Evolutionary conservation across 2,888 invertebrate species (phyloP).

Genomic region (Agrilus cyanescens): DNA sequence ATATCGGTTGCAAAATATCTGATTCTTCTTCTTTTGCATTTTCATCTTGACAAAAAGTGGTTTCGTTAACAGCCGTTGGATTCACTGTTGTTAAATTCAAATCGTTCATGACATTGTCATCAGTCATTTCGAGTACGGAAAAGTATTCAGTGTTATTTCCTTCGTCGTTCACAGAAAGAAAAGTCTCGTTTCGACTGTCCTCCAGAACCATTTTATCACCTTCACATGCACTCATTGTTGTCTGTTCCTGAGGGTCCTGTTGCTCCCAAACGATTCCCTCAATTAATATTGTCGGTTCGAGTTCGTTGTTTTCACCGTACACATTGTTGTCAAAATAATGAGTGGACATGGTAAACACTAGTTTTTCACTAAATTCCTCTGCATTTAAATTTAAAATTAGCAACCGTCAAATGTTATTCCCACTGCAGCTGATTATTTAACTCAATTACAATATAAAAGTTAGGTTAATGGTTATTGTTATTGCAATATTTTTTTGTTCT

Average conservation of each 20-base stretch:
- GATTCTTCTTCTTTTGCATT: conserved; percentile 12
- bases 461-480: no score
- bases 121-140: conserved; percentile 27
- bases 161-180: conserved; percentile 25
- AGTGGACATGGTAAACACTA: not conserved
- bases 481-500: no score
- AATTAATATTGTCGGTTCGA: conserved; percentile 6
- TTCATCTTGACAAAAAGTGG: conserved; percentile 11
- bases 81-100: conserved; percentile 17
- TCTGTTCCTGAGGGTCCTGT: conserved; percentile 12
- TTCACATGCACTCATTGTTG: conserved; percentile 13
- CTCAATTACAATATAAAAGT: no score
- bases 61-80: conserved; percentile 14
- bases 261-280: conserved; percentile 16
- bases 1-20: conserved; percentile 18
- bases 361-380: no score
- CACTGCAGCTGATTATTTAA: no score
- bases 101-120: conserved; percentile 22
- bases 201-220: conserved; percentile 15
- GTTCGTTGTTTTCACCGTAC: not conserved
- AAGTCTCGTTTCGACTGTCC: conserved; percentile 26
- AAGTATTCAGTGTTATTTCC: conserved; percentile 28
- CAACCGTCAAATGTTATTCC: no score
- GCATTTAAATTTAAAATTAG: no score
- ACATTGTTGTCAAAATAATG: not conserved